These are phyloP conservation scores for Cetoscarus ocellatus DNA, from an alignment of 2,797 vertebrate genomes.

Conservation along the genomic window DNA sequence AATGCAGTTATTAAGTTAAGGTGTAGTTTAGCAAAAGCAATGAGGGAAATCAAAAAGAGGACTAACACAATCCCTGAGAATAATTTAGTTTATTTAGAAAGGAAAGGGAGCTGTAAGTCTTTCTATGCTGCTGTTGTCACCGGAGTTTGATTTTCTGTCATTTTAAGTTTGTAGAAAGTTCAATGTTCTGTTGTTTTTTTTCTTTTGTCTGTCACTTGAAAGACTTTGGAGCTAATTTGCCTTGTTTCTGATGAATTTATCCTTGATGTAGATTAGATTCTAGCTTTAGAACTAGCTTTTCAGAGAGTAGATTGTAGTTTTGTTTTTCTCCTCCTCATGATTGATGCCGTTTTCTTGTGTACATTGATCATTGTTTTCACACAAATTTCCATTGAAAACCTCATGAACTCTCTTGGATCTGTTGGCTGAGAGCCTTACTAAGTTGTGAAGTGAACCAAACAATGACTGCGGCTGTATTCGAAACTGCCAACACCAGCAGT, in stretches of 20 bases:
- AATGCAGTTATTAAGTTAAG: slow-evolving; percentile 69
- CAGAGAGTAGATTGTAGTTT: slow-evolving; percentile 61
- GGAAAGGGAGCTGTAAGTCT: slow-evolving; percentile 70
- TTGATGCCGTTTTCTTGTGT: slow-evolving; percentile 70
- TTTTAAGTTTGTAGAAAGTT: slow-evolving; percentile 69
- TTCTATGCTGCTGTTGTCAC: slow-evolving; percentile 85
- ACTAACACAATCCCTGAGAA: slow-evolving; percentile 61
- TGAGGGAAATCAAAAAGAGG: slow-evolving; percentile 64
- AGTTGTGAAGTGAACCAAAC: slow-evolving; percentile 56
- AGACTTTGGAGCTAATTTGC: slow-evolving; percentile 72
- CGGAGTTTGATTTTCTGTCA: slow-evolving; percentile 74
- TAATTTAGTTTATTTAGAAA: slow-evolving; percentile 51
- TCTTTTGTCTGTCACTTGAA: slow-evolving; percentile 78
- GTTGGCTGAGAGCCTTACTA: slow-evolving; percentile 48
- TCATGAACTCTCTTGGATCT: slow-evolving; percentile 43
- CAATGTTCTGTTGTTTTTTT: slow-evolving; percentile 51
- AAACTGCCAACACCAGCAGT: too few relatives aligned
- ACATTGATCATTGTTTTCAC: slow-evolving; percentile 49
- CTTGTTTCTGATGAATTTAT: slow-evolving; percentile 74
- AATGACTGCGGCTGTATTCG: slow-evolving; percentile 11
- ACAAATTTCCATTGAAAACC: slow-evolving; percentile 57
- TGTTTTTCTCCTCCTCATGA: slow-evolving; percentile 43
- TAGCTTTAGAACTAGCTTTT: slow-evolving; percentile 75
- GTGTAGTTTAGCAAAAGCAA: slow-evolving; percentile 59
- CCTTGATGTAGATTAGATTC: slow-evolving; percentile 69